Conservation (phyloP, 2,888 invertebrate genomes). For the Cephus pygmeus region DNA sequence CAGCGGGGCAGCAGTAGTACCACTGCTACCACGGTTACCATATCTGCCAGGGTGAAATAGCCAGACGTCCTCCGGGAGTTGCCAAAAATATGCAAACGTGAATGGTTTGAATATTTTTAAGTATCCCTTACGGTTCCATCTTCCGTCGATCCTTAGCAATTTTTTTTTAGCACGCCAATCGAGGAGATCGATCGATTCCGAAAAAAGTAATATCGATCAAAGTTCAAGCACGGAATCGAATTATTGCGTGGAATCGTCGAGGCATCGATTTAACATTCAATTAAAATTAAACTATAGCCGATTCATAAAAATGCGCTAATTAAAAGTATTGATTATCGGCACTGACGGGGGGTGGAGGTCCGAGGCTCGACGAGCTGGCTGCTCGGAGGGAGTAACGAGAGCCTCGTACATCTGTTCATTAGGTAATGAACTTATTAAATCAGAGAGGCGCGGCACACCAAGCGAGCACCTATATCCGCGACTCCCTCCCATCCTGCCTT, state of each 20-base stretch:
- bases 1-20: background rate
- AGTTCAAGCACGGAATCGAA: background rate
- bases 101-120: background rate
- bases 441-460: slow-evolving; percentile 42
- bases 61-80: background rate
- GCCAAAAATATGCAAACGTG: background rate
- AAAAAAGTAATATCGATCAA: background rate
- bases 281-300: slow-evolving; percentile 47
- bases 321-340: slow-evolving; percentile 63
- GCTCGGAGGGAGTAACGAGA: slow-evolving; percentile 20
- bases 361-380: slow-evolving; percentile 10
- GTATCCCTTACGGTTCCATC: slow-evolving; percentile 2
- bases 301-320: slow-evolving; percentile 58
- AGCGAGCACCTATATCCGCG: slow-evolving; percentile 18
- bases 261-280: slow-evolving; percentile 45
- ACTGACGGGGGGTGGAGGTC: background rate
- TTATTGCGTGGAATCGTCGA: slow-evolving; percentile 26
- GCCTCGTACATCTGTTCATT: slow-evolving; percentile 60
- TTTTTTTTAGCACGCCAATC: background rate
- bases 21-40: background rate
- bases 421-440: slow-evolving; percentile 64
- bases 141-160: background rate
- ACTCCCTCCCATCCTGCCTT: slow-evolving; percentile 28
- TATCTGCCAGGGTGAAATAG: background rate
- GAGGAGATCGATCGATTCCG: background rate